Base-by-base conservation (phyloP, 2,113 vertebrate genomes). In the Piprites chloris region DNA sequence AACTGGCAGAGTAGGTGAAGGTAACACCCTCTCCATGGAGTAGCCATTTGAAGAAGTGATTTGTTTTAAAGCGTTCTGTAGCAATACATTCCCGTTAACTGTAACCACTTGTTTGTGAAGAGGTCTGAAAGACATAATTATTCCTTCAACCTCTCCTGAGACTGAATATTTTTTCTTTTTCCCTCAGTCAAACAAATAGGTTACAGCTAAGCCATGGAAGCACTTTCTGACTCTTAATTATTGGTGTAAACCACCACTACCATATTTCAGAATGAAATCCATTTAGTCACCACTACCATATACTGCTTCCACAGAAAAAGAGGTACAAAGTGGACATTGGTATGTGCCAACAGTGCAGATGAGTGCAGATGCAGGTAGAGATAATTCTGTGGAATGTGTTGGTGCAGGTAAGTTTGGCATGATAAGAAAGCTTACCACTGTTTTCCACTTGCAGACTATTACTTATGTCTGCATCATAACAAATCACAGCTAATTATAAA, bases 401-500 rank as follows among this genome's bases (percentile, higher is more conserved):
- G 61, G 77, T 75, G 42, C 21, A 72, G 24, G 9, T 17, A 77
- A 50, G 11, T 55, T 44, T 61, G 71, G 6, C 33, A 58, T n/a
- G 30, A 14, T 81, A 85, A 81, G 30, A 74, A 83, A 53, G 23
- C 4, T 13, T 67, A 42, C 27, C 21, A 35, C 52, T 76, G 11
- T 55, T 90, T 89, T 76, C 28, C 23, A 15, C 42, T 92, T 82
- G 30, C 21, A 94, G 77, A 61, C 35, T 95, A n/a, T 77, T 93
- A 49, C 35, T 81, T 94, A 90, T 62, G 37, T 56, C 59, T 80
- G 22, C 50, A 78, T 78, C n/a, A 76, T 41, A 90, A 69, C 5
- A 63, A 90, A 78, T n/a, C 77, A 67, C 16, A 79, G 56, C 14
- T 89, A 95, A 90, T 63, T 87, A 59, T 81, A 85, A 74, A 84